phyloP scores from a whole-genome alignment of 2,888 invertebrate species.

The Sminthurinus aureus region DNA sequence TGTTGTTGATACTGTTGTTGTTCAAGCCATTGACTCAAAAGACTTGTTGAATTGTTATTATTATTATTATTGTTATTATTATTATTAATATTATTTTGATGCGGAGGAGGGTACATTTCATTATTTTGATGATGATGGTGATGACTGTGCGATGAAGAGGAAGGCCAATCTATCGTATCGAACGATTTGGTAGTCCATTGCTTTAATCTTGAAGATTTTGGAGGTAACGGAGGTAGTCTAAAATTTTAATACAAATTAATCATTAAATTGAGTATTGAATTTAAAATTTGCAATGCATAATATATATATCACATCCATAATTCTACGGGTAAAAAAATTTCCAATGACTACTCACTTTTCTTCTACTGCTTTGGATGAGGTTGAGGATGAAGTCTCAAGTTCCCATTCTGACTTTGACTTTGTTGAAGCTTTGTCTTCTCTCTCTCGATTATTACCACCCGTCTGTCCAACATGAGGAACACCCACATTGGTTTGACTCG shows the following conservation, averaged over 20 bases:
- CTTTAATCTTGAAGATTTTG: conserved; percentile 57
- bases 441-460: not conserved
- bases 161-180: conserved; percentile 50
- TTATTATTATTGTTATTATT: not conserved
- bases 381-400: not conserved
- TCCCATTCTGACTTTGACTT: not conserved
- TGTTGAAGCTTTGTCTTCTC: conserved; percentile 20
- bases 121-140: not conserved
- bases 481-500: conserved; percentile 26
- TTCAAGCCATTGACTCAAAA: conserved; percentile 58
- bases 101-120: not conserved
- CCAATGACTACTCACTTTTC: not conserved
- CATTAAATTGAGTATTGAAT: too few relatives aligned
- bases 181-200: conserved; percentile 57
- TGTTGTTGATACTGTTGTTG: conserved; percentile 2
- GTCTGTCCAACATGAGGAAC: not conserved
- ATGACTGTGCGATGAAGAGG: not conserved
- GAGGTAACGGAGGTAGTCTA: conserved; percentile 45
- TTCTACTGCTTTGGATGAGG: not conserved
- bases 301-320: too few relatives aligned
- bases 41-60: conserved; percentile 32
- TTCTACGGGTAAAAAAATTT: too few relatives aligned
- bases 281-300: too few relatives aligned
- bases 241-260: not conserved
- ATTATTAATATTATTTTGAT: not conserved